Evolutionary conservation across 2,888 invertebrate species (phyloP), one percentile per base, ranked within the genome.

Genomic region (Meta bourneti): DNA sequence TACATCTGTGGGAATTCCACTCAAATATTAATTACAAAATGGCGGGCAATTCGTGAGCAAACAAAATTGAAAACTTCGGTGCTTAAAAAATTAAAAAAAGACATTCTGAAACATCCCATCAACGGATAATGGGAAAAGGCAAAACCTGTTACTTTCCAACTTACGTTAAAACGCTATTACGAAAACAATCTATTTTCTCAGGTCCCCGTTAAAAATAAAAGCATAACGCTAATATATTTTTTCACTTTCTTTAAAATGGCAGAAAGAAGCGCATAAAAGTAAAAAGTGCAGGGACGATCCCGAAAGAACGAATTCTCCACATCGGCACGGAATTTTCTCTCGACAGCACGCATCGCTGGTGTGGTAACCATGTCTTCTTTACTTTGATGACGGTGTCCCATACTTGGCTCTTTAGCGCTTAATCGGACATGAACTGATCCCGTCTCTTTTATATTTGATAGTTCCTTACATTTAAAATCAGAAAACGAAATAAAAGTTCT

Each of bases 121-220:
- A 34, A 34, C 34, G 54, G 19, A 52, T n/a, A 75, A 72, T 16
- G 20, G 52, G 34, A 52, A 71, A 86, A 54, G 48, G 71, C 19
- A 79, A 79, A 70, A 16, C 78, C 20, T 79, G 70, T 86, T 80
- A 80, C 48, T 72, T 8, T 6, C 34, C 16, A 72, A 20, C 51
- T 54, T 34, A 48, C 72, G 69, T 84, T 90, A 85, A 90, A 90
- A 90, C 78, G 80, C 80, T 74, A 90, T 85, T 90, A 75, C 79
- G 79, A 90, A 90, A 90, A 90, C 90, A 90, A 90, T 89, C 78
- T 80, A 79, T 83, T 79, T 74, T 90, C 84, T 6, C 61, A 16
- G 61, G 61, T 61, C 19, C 74, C 9, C 72, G 19, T 34, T 19
- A n/a, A 74, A 19, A 19, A 74, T 19, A 20, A n/a, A 19, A 11